phyloP scores from a whole-genome alignment of 2,113 vertebrate genomes.

The Triplophysa rosa region DNA sequence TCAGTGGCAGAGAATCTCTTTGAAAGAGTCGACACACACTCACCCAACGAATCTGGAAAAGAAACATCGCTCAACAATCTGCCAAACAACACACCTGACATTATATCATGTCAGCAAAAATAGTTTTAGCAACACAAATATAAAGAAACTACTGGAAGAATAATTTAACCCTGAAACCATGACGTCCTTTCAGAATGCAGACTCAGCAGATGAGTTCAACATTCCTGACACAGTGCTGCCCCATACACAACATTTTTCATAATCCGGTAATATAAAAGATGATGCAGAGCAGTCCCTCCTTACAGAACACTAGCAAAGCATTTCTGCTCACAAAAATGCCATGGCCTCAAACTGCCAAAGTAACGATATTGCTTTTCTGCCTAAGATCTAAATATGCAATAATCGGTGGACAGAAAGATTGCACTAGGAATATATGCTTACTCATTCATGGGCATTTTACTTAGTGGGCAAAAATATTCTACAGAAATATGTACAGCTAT shows the following conservation, averaged over 20 bases:
- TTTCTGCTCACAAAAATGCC: slow-evolving; percentile 24
- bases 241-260: slow-evolving; percentile 27
- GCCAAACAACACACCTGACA: background rate
- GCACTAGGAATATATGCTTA: slow-evolving; percentile 38
- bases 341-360: slow-evolving; percentile 60
- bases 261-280: background rate
- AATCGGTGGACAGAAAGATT: slow-evolving; percentile 6
- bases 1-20: slow-evolving; percentile 72
- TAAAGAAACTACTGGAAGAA: background rate
- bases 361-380: slow-evolving; percentile 28
- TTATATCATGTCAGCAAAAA: slow-evolving; percentile 9
- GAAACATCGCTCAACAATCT: background rate
- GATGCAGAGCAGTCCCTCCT: background rate
- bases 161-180: too few species aligned
- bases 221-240: slow-evolving; percentile 12
- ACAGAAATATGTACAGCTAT: background rate
- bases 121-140: slow-evolving; percentile 10
- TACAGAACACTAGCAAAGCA: slow-evolving; percentile 40
- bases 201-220: slow-evolving; percentile 31
- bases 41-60: slow-evolving; percentile 74
- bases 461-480: background rate
- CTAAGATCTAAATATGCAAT: slow-evolving; percentile 41
- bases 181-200: slow-evolving; percentile 1
- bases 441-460: background rate
- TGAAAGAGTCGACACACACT: slow-evolving; percentile 75